A percentile compares a stretch with the other conserved stretches of the same genome.
These are phyloP conservation scores for Caenorhabditis japonica DNA, from an alignment of 2,888 invertebrate species.

Conservation along the genomic window DNA sequence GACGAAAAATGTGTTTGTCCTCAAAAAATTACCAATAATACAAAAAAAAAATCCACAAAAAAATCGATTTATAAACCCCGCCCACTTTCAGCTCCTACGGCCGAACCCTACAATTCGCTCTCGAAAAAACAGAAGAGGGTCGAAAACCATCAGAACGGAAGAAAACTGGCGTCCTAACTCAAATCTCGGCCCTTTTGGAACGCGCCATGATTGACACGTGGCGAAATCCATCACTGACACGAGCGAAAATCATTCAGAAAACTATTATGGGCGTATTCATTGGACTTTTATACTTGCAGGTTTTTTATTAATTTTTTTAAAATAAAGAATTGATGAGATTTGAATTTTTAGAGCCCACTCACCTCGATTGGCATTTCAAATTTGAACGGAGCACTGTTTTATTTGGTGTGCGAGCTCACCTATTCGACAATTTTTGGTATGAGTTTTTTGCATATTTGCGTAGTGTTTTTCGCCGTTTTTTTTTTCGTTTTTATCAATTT, in stretches of 20 bases:
- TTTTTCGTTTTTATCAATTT: neutral
- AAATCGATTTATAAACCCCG: too few relatives aligned
- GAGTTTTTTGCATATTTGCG: neutral
- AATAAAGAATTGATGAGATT: conserved; percentile 81
- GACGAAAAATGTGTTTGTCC: neutral
- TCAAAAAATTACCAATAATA: neutral
- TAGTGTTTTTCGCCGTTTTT: neutral
- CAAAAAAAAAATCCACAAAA: too few relatives aligned
- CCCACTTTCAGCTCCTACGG: conserved; percentile 52
- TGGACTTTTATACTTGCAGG: conserved; percentile 85
- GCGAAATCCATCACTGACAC: conserved; percentile 72
- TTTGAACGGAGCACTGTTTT: conserved; percentile 91
- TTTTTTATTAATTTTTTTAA: conserved; percentile 80
- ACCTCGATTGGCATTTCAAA: conserved; percentile 90
- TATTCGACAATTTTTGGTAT: conserved; percentile 90
- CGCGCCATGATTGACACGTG: conserved; percentile 71
- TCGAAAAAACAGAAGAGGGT: conserved; percentile 45
- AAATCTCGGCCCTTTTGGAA: conserved; percentile 56
- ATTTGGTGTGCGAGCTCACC: conserved; percentile 81
- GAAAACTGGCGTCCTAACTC: conserved; percentile 47
- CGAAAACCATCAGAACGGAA: conserved; percentile 54
- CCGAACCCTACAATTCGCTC: conserved; percentile 34
- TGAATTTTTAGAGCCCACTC: conserved; percentile 73
- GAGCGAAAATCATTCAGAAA: conserved; percentile 75
- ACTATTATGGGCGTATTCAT: conserved; percentile 81